Percentiles rank a stretch among this genome's conserved stretches.
Conservation (phyloP, 2,113 vertebrate species). For the Condylura cristata region DNA sequence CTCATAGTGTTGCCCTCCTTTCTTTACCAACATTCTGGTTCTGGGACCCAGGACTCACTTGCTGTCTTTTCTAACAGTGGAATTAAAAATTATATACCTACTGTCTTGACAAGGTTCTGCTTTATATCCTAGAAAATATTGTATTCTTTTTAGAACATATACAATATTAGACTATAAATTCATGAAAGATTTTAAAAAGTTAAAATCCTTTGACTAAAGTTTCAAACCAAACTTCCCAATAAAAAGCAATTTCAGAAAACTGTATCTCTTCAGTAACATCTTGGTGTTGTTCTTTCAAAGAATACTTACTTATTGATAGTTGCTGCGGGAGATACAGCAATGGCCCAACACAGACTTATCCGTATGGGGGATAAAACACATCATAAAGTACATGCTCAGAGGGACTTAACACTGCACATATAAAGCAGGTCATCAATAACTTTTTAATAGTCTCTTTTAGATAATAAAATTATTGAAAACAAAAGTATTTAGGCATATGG, state of each 20-base stretch:
- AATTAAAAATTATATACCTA: conserved; percentile 13
- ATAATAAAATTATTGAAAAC: not conserved
- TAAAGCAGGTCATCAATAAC: too few species aligned
- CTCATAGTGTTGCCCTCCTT: too few species aligned
- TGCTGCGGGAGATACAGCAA: too few species aligned
- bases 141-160: not conserved
- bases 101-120: not conserved
- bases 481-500: not conserved
- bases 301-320: too few species aligned
- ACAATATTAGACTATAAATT: conserved; percentile 13
- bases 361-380: too few species aligned
- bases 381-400: too few species aligned
- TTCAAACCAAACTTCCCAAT: not conserved
- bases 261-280: not conserved
- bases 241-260: not conserved
- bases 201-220: not conserved
- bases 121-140: conserved; percentile 1
- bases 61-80: too few species aligned
- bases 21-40: too few species aligned
- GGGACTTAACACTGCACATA: too few species aligned
- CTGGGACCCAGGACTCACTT: too few species aligned
- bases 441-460: not conserved
- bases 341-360: too few species aligned
- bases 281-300: too few species aligned
- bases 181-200: not conserved